Evolutionary conservation across 2,797 vertebrate genomes (phyloP).

Genomic region (Periophthalmus magnuspinnatus): DNA sequence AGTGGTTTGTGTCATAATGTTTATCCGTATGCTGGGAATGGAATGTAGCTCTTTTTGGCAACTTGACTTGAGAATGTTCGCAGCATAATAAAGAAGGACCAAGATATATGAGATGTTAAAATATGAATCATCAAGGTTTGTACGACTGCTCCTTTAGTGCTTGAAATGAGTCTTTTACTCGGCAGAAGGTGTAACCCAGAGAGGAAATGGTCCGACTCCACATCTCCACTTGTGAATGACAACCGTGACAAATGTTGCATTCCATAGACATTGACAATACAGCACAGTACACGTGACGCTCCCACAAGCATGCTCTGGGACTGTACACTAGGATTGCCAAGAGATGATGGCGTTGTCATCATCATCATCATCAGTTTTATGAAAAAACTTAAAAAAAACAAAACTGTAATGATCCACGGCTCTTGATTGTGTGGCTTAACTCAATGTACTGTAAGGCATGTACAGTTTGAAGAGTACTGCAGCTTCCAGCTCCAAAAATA

Average conservation of each 20-base stretch:
- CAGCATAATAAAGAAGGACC: conserved; percentile 63
- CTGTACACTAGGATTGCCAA: conserved; percentile 72
- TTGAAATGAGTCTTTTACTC: conserved; percentile 36
- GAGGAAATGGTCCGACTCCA: conserved; percentile 50
- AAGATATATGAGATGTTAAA: conserved; percentile 39
- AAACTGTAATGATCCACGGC: conserved; percentile 44
- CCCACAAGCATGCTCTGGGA: conserved; percentile 77
- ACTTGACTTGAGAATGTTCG: neutral
- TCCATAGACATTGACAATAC: conserved; percentile 77
- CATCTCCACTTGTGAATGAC: conserved; percentile 66
- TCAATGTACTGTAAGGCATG: conserved; percentile 67
- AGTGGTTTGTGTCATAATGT: neutral
- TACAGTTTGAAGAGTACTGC: conserved; percentile 63
- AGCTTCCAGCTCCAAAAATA: conserved; percentile 58
- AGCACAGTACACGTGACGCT: conserved; percentile 76
- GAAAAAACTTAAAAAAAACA: conserved; percentile 33
- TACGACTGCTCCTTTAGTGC: conserved; percentile 35
- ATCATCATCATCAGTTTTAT: conserved; percentile 48
- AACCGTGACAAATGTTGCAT: conserved; percentile 76
- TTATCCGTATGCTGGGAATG: neutral
- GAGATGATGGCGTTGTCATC: conserved; percentile 47
- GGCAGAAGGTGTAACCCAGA: conserved; percentile 45
- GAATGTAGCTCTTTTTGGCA: conserved; percentile 9
- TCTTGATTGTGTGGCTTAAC: conserved; percentile 50
- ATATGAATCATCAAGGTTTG: conserved; percentile 34